phyloP scores from a whole-genome alignment of 2,888 invertebrate species.

The Pterostichus madidus region DNA sequence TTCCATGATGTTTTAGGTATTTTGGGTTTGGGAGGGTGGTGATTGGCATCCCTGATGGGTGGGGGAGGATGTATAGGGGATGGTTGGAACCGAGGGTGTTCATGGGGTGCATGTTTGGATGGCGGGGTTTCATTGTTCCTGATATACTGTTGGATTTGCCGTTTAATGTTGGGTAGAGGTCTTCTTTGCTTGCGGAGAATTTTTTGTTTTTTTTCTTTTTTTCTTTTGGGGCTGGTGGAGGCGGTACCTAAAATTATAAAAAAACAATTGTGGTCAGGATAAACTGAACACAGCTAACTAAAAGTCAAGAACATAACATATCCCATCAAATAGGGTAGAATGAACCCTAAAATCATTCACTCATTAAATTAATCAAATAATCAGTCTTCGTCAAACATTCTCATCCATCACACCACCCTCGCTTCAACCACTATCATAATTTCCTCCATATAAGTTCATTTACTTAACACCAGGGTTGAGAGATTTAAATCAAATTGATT shows the following conservation, averaged over 20 bases:
- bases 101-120: constrained; percentile 64
- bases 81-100: constrained; percentile 70
- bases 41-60: constrained; percentile 65
- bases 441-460: no score
- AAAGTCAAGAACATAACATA: no score
- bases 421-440: no score
- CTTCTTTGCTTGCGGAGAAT: constrained; percentile 76
- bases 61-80: constrained; percentile 75
- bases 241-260: constrained; percentile 78
- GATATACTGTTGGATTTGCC: constrained; percentile 75
- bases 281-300: no score
- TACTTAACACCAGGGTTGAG: no score
- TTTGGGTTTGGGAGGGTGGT: constrained; percentile 77
- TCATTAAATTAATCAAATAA: no score
- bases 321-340: no score
- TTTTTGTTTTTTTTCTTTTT: constrained; percentile 83
- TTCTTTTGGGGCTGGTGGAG: constrained; percentile 87
- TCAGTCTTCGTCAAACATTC: no score
- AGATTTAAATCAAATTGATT: no score
- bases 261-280: background rate
- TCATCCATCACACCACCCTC: no score
- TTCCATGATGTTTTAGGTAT: constrained; percentile 77
- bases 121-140: constrained; percentile 77
- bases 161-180: constrained; percentile 78
- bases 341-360: no score